Evolutionary conservation across 1,140 invertebrate species (phyloP), one percentile per base, ranked within the genome.

Genomic region (Pararge aegeria): DNA sequence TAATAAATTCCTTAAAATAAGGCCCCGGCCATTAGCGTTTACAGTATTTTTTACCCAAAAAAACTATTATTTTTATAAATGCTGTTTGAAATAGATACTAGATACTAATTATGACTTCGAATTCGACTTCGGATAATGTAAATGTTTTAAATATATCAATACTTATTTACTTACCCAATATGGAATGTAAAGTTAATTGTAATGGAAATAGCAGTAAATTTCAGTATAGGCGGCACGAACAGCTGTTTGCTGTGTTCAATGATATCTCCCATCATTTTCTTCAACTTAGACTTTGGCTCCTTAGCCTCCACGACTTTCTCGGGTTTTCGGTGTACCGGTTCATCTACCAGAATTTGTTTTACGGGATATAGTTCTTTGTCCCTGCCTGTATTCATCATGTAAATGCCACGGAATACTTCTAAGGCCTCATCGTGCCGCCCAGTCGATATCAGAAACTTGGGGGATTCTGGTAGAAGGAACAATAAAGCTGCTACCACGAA

Each of bases 401-500:
- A 97, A 70, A 97, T 96, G 53, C 93, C 91, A 56, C 73, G 92
- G 79, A 97, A 96, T 19, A 97, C 95, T 69, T 94, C 92, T 24
- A 97, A 84, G 0, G 96, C 95, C 58, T 95, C 94, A 27, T 96
- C 94, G 56, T 94, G 93, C 73, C 93, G 92, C 71, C 96, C 95
- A 60, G 93, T 92, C 1, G 94, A 93, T 48, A 98, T 90, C 42
- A 97, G 90, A 84, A 96, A 98, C 83, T 97, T 97, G 0, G 97
- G 97, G 67, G 96, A 97, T 90, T 98, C 97, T n/a, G 97, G 97
- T 72, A 98, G 92, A 61, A 96, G 92, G 75, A 96, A 92, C 24
- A 98, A 92, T 44, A 97, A 87, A 49, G 94, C 93, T 38, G 95
- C 96, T 34, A 97, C 96, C 38, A 97, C 80, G 70, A 98, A 95